phyloP scores from a whole-genome alignment of 2,113 vertebrate species.

The Ciconia boyciana region DNA sequence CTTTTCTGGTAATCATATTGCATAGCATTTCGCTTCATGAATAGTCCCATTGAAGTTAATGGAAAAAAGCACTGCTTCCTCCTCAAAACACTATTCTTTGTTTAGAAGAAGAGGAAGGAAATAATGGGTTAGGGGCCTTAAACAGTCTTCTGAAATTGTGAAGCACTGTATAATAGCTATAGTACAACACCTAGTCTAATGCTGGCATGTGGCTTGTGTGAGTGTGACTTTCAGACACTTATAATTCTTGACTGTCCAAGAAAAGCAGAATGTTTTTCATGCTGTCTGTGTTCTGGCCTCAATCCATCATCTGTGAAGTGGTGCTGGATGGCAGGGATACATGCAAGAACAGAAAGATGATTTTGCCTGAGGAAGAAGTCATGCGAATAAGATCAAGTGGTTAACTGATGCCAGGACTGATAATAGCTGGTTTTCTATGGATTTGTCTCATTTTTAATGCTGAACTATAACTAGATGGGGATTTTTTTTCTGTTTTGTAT shows the following conservation, averaged over 20 bases:
- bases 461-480: not conserved
- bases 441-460: not conserved
- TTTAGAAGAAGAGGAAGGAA: not conserved
- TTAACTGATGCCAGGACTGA: not conserved
- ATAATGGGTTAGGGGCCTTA: not conserved
- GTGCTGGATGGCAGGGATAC: not conserved
- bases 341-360: not conserved
- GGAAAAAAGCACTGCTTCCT: not conserved
- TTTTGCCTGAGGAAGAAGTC: not conserved
- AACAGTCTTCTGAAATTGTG: not conserved
- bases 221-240: not conserved
- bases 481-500: rapidly evolving
- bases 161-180: not conserved
- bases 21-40: not conserved
- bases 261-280: not conserved
- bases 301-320: not conserved
- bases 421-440: not conserved
- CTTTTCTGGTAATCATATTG: not conserved
- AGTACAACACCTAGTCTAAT: not conserved
- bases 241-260: not conserved
- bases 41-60: not conserved
- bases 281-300: not conserved
- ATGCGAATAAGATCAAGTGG: not conserved
- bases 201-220: not conserved
- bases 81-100: not conserved